These are phyloP conservation scores for Enteromius paludinosus DNA, from an alignment of 2,797 vertebrate genomes.

Conservation along the genomic window DNA sequence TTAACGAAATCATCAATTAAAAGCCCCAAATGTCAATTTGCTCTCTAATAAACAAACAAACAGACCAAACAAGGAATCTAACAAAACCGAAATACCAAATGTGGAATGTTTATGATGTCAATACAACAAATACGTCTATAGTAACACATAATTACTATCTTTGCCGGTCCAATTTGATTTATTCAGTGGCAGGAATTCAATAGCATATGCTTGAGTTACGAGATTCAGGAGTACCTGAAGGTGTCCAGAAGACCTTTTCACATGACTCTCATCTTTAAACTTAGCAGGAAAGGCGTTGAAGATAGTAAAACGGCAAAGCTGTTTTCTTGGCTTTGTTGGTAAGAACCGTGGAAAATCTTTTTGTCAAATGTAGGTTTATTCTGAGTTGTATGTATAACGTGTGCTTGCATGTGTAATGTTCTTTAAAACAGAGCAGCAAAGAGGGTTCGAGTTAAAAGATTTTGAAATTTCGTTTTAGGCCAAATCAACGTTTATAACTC, in stretches of 20 bases:
- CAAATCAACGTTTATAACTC: background rate
- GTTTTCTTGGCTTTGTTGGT: background rate
- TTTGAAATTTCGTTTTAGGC: background rate
- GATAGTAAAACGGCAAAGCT: background rate
- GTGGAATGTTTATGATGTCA: constrained; percentile 6
- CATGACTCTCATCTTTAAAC: constrained; percentile 22
- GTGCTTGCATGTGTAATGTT: background rate
- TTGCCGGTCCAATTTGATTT: constrained; percentile 5
- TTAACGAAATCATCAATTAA: constrained; percentile 14
- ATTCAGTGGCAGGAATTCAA: background rate
- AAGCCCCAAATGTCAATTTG: background rate
- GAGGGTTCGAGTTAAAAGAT: background rate
- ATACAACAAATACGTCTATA: background rate
- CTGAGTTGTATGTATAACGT: background rate
- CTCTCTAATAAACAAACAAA: constrained; percentile 13
- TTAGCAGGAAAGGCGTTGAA: background rate
- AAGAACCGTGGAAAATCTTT: background rate
- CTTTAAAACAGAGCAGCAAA: background rate
- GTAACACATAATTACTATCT: constrained; percentile 12
- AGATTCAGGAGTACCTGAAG: constrained; percentile 5
- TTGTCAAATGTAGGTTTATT: background rate
- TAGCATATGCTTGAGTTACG: background rate
- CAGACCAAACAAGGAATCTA: constrained; percentile 2
- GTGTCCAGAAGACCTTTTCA: constrained; percentile 6
- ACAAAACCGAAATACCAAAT: constrained; percentile 17